Evolutionary conservation across 2,113 vertebrate genomes (phyloP), one percentile per base, ranked within the genome.

Genomic region (Scomber colias): DNA sequence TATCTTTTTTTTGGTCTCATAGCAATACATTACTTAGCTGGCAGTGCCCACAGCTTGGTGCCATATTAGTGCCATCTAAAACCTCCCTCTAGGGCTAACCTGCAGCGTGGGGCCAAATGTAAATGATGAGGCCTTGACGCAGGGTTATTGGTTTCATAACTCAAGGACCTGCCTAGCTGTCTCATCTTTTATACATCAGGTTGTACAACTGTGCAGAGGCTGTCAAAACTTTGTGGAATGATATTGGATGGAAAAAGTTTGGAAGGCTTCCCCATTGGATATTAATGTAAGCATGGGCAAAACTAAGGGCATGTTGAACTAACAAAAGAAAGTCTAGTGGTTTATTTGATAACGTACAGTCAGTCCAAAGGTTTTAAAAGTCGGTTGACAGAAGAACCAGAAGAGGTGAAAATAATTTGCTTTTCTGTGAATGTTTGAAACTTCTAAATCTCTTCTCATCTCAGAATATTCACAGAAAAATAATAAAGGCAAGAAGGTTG

Each of bases 121-220:
- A 90, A 89, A 90, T 92, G 85, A 80, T 59, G 55, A 81, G 72
- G 82, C 87, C 84, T 90, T 88, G 72, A 81, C 16, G 79, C 74
- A 53, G 55, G 56, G 66, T 79, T 90, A 87, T 89, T 88, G 83
- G 84, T 83, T 89, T 91, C 83, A 92, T 93, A 93, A 90, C 70
- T 93, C 90, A 92, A 57, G 77, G 59, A 63, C 71, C 79, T 90
- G 93, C 87, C 90, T 92, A 86, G 57, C 65, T 51, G 50, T 71
- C 91, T 92, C 84, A 92, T 93, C 79, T 93, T 93, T 92, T 89
- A 93, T 90, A 93, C 87, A 92, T 90, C 17, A 56, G 69, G 77
- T 76, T 66, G 76, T 71, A 73, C 72, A 73, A 74, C 71, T 82
- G 83, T 71, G 61, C 65, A 46, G n/a, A 83, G 70, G 53, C 79